Evolutionary conservation across 2,797 vertebrate species (phyloP).

Genomic region (Neopelma chrysocephalum): DNA sequence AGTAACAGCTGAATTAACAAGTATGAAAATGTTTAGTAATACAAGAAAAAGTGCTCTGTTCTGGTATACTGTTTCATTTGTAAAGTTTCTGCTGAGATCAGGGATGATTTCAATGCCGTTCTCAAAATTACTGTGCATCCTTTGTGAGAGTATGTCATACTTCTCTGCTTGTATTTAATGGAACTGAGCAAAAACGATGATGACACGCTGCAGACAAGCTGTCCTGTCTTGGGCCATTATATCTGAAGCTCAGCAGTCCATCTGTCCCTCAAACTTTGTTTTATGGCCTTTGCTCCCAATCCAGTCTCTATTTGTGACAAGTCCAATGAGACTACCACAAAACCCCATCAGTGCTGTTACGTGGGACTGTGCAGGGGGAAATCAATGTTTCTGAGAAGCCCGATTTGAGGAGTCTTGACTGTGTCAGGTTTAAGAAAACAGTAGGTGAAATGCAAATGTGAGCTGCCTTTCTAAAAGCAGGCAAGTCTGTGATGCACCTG

Average conservation of each 20-base stretch:
- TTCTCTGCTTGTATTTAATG: conserved; percentile 22
- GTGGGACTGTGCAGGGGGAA: neutral
- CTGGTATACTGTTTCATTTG: neutral
- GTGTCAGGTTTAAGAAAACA: neutral
- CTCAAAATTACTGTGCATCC: neutral
- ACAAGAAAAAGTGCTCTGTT: neutral
- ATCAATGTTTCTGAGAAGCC: neutral
- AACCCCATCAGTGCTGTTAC: conserved; percentile 17
- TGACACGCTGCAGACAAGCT: neutral
- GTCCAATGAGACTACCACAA: neutral
- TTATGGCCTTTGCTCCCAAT: conserved; percentile 39
- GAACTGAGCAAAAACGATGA: conserved; percentile 22
- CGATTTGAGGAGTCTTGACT: neutral
- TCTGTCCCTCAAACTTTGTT: conserved; percentile 45
- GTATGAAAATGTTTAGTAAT: neutral
- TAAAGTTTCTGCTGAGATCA: neutral
- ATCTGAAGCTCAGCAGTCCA: conserved; percentile 24
- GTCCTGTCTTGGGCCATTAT: conserved; percentile 23
- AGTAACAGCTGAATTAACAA: neutral
- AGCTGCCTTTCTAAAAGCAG: neutral
- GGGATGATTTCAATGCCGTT: neutral
- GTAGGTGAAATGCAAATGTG: neutral
- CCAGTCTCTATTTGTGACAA: conserved; percentile 50
- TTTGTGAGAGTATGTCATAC: neutral
- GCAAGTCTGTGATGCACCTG: neutral